These are phyloP conservation scores for Brachionus paranguensis DNA, from an alignment of 1,140 invertebrate genomes.

Conservation along the genomic window DNA sequence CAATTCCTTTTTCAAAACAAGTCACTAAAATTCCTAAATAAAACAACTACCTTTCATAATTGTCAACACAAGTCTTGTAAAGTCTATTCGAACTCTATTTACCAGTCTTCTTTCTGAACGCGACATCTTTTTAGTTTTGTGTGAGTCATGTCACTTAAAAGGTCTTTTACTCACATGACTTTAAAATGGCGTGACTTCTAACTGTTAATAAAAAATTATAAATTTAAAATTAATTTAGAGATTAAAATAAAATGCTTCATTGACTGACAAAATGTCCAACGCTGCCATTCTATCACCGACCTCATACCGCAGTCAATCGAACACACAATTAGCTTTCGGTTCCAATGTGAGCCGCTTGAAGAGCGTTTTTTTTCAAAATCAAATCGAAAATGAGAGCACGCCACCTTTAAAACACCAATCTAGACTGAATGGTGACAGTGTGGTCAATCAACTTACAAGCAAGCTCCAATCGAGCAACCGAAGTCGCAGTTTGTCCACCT, in stretches of 20 bases:
- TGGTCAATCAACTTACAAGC: neutral
- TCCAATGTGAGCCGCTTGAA: slow-evolving; percentile 24
- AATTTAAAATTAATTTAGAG: neutral
- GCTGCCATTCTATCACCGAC: slow-evolving; percentile 1
- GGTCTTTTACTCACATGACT: neutral
- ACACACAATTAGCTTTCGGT: neutral
- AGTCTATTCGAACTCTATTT: too few species aligned
- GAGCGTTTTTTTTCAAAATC: slow-evolving; percentile 33
- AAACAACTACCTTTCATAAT: too few species aligned
- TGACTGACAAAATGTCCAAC: slow-evolving; percentile 1
- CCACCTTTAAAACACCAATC: slow-evolving; percentile 14
- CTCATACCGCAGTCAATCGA: neutral
- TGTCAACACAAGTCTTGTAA: too few species aligned
- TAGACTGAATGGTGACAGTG: neutral
- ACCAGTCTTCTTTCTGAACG: neutral
- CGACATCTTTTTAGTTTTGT: neutral
- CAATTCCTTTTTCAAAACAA: too few species aligned
- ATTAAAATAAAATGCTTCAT: neutral
- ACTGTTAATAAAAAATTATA: neutral
- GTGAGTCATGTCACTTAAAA: neutral
- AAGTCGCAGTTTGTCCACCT: slow-evolving; percentile 23
- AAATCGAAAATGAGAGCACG: neutral
- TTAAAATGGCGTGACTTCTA: neutral
- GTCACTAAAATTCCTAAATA: too few species aligned
- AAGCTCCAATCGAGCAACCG: neutral